Evolutionary conservation across 2,888 invertebrate genomes (phyloP).

Genomic region (Boloria euphrosyne): DNA sequence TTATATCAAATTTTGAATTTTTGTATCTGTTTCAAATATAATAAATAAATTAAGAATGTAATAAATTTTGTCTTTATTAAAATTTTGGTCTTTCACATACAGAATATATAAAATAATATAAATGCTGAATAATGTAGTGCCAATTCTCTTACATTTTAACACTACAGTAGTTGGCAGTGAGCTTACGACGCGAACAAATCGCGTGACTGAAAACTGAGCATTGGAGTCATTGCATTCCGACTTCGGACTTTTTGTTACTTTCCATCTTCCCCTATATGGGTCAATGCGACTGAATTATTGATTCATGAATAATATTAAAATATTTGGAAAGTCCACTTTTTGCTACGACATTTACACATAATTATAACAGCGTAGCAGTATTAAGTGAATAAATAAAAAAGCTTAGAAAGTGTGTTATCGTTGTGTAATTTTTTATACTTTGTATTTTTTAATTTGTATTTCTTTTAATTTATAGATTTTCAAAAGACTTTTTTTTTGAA

Average conservation of each 20-base stretch:
- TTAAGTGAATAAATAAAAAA: background rate
- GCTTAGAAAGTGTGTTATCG: no score
- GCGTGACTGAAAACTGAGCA: conserved; percentile 72
- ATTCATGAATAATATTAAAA: conserved; percentile 38
- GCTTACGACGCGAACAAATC: conserved; percentile 72
- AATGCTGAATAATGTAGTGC: background rate
- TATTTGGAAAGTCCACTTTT: background rate
- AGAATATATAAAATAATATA: background rate
- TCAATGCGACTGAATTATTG: conserved; percentile 64
- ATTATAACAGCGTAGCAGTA: background rate
- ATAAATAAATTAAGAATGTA: no score
- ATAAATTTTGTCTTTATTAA: no score
- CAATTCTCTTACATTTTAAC: conserved; percentile 51
- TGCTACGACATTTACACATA: background rate
- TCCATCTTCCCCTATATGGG: conserved; percentile 62
- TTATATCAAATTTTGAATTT: no score
- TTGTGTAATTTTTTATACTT: no score
- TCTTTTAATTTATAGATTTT: no score
- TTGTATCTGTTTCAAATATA: no score
- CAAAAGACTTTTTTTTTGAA: no score
- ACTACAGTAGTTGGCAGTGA: conserved; percentile 60
- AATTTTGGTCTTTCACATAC: background rate
- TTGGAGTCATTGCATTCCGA: conserved; percentile 76
- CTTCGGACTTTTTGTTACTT: conserved; percentile 48
- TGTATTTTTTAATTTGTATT: no score